Evolutionary conservation across 2,888 invertebrate genomes (phyloP).

Genomic region (Cancer borealis): DNA sequence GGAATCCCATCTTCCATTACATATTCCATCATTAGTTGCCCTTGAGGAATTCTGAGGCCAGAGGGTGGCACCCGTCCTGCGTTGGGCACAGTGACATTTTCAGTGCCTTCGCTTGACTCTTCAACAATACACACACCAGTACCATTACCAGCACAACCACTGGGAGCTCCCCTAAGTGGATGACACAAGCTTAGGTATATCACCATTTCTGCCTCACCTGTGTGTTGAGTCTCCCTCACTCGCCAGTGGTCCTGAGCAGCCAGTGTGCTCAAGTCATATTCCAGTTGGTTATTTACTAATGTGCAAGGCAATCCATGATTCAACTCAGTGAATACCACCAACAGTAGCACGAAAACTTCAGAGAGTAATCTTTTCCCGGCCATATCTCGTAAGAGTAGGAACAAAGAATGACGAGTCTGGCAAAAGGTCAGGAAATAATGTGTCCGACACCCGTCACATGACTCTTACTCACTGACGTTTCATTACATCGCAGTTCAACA

Average conservation of each 20-base stretch:
- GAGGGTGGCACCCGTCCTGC: slow-evolving; percentile 18
- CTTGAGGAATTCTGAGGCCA: neutral
- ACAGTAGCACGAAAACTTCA: neutral
- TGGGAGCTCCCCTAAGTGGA: slow-evolving; percentile 63
- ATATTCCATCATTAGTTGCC: slow-evolving; percentile 60
- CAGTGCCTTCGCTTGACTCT: neutral
- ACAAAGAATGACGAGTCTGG: neutral
- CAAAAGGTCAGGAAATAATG: neutral
- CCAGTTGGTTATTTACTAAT: slow-evolving; percentile 50
- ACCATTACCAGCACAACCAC: slow-evolving; percentile 46
- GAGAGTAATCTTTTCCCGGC: neutral
- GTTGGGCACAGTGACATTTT: slow-evolving; percentile 11
- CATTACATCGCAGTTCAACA: neutral
- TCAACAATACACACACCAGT: slow-evolving; percentile 44
- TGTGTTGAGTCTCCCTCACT: neutral
- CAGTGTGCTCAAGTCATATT: slow-evolving; percentile 66
- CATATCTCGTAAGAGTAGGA: neutral
- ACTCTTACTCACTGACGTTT: neutral
- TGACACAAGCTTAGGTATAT: slow-evolving; percentile 72
- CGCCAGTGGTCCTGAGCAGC: slow-evolving; percentile 61
- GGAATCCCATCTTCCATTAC: slow-evolving; percentile 30
- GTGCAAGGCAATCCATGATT: neutral
- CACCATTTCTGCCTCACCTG: neutral
- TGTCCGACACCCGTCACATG: neutral
- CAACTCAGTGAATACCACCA: neutral